Conservation (phyloP, 53 echinoderm and acorn worm species). For the Luidia sarsii region DNA sequence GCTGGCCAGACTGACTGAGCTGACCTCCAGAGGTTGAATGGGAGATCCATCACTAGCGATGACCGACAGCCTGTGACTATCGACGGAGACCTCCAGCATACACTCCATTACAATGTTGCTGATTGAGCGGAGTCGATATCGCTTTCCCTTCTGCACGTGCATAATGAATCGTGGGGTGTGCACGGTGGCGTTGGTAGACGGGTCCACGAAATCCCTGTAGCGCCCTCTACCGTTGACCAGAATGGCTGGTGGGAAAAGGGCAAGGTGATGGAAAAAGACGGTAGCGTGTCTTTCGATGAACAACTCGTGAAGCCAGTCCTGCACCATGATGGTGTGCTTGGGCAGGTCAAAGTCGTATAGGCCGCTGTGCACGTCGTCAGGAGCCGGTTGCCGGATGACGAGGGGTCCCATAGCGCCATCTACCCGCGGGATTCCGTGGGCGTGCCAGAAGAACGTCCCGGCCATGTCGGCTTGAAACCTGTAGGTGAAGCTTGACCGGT, state of each 20-base stretch:
- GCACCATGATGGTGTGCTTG: slow-evolving; percentile 38
- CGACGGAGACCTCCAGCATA: slow-evolving; percentile 64
- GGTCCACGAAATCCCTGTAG: background rate
- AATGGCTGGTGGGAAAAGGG: slow-evolving; percentile 13
- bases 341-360: slow-evolving; percentile 61
- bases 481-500: slow-evolving; percentile 63
- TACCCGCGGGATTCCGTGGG: slow-evolving; percentile 61
- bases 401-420: slow-evolving; percentile 71
- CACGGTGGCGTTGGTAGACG: background rate
- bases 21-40: slow-evolving; percentile 43
- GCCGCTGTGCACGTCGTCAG: slow-evolving; percentile 39
- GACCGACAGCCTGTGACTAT: slow-evolving; percentile 62
- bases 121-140: slow-evolving; percentile 72
- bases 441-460: slow-evolving; percentile 82
- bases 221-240: slow-evolving; percentile 70
- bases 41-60: slow-evolving; percentile 75
- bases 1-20: slow-evolving; percentile 43
- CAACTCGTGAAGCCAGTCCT: slow-evolving; percentile 48
- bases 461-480: slow-evolving; percentile 53
- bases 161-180: slow-evolving; percentile 39
- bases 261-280: background rate
- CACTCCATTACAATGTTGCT: slow-evolving; percentile 74
- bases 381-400: slow-evolving; percentile 63
- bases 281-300: background rate
- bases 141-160: slow-evolving; percentile 56